Conservation (phyloP, 2,797 vertebrate species). For the Brachymystax lenok region DNA sequence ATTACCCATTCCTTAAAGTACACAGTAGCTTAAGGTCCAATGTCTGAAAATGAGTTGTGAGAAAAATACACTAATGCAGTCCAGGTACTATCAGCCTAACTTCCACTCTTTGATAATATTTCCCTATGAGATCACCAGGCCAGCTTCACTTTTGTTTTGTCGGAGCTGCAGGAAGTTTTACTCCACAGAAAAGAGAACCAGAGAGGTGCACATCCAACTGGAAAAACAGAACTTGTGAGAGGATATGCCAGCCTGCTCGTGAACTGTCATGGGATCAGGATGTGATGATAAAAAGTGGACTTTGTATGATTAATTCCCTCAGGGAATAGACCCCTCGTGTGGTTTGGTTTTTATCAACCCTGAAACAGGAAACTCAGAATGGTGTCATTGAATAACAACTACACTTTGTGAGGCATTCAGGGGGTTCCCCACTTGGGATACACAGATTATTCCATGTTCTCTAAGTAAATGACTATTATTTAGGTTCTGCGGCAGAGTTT, state of each 20-base stretch:
- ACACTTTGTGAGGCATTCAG: conserved; percentile 1
- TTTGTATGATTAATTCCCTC: conserved; percentile 5
- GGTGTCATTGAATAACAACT: neutral
- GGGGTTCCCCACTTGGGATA: neutral
- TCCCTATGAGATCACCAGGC: neutral
- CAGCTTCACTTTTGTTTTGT: neutral
- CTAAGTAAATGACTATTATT: conserved; percentile 5
- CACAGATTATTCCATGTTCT: conserved; percentile 7
- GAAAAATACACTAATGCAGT: neutral
- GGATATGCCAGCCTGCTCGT: conserved; percentile 13
- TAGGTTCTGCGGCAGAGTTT: neutral
- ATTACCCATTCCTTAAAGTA: conserved; percentile 9
- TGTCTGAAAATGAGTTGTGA: neutral
- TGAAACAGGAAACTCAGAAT: conserved; percentile 11
- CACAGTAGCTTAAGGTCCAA: neutral
- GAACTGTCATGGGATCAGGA: conserved; percentile 8
- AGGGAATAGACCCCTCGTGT: conserved; percentile 3
- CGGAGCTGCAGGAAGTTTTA: conserved; percentile 5
- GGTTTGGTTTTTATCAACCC: conserved; percentile 21
- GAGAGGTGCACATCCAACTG: neutral
- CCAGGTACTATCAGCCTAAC: neutral
- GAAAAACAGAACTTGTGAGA: conserved; percentile 11
- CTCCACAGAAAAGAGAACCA: neutral
- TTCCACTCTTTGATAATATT: neutral
- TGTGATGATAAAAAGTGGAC: conserved; percentile 19